Conservation (phyloP, 2,888 invertebrate genomes). For the Diaphora mendica region DNA sequence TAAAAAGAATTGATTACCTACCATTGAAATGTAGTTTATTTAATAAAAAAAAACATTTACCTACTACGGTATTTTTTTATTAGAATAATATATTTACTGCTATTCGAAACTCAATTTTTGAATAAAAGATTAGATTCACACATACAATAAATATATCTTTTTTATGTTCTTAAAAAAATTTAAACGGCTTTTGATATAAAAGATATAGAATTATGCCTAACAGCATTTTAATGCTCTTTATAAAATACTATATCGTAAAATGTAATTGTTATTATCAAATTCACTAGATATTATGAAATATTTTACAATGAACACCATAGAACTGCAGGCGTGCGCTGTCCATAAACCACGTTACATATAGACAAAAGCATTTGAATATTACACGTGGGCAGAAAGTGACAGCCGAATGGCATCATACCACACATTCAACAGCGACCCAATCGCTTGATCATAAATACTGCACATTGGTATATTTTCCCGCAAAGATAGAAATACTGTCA, state of each 20-base stretch:
- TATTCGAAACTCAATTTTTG: not conserved
- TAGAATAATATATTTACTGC: not conserved
- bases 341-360: conserved; percentile 73
- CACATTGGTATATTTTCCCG: conserved; percentile 58
- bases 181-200: not conserved
- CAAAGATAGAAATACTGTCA: conserved; percentile 54
- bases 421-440: conserved; percentile 66
- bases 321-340: conserved; percentile 62
- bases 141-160: not conserved
- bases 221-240: not conserved
- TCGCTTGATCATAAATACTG: conserved; percentile 70
- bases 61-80: too few species aligned
- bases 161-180: not conserved
- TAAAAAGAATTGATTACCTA: too few species aligned
- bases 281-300: conserved; percentile 47
- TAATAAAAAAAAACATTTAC: too few species aligned
- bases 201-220: not conserved
- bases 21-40: too few species aligned
- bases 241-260: conserved; percentile 41
- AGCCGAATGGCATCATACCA: conserved; percentile 64
- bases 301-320: conserved; percentile 43
- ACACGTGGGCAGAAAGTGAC: conserved; percentile 76
- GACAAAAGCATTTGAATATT: conserved; percentile 78
- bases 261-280: conserved; percentile 36
- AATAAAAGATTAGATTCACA: not conserved